phyloP scores from a whole-genome alignment of 1,140 invertebrate species.

The Antheraea mylitta region DNA sequence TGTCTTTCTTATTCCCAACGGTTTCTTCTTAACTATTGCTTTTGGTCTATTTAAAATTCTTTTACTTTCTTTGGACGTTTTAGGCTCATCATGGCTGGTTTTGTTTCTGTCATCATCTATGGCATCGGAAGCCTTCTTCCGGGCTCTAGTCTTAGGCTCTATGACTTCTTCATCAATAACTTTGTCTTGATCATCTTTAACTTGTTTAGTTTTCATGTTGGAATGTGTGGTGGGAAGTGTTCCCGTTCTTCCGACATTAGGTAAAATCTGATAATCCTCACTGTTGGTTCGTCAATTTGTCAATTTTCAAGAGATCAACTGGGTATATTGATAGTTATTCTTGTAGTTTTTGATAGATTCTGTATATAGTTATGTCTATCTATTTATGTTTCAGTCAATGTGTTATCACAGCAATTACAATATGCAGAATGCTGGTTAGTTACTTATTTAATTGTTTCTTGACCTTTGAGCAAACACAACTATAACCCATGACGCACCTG shows the following conservation, averaged over 20 bases:
- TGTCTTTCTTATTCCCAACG: conserved; percentile 66
- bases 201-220: conserved; percentile 76
- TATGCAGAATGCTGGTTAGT: conserved; percentile 14
- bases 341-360: conserved; percentile 13
- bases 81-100: conserved; percentile 61
- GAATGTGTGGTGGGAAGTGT: conserved; percentile 64
- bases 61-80: conserved; percentile 63
- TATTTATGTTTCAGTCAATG: conserved; percentile 13
- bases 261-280: conserved; percentile 46
- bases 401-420: conserved; percentile 26
- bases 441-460: conserved; percentile 29
- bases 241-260: conserved; percentile 72
- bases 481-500: conserved; percentile 41
- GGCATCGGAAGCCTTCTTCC: conserved; percentile 67
- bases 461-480: conserved; percentile 33
- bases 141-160: conserved; percentile 70
- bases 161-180: conserved; percentile 66
- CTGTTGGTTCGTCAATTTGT: conserved; percentile 20
- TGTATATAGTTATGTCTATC: conserved; percentile 8
- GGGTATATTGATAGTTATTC: conserved; percentile 12
- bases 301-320: conserved; percentile 30
- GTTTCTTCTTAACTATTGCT: conserved; percentile 62
- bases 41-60: conserved; percentile 59
- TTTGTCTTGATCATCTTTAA: conserved; percentile 69
- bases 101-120: conserved; percentile 59